Base-by-base conservation (phyloP, 2,113 vertebrate genomes). In the Poecile atricapillus region DNA sequence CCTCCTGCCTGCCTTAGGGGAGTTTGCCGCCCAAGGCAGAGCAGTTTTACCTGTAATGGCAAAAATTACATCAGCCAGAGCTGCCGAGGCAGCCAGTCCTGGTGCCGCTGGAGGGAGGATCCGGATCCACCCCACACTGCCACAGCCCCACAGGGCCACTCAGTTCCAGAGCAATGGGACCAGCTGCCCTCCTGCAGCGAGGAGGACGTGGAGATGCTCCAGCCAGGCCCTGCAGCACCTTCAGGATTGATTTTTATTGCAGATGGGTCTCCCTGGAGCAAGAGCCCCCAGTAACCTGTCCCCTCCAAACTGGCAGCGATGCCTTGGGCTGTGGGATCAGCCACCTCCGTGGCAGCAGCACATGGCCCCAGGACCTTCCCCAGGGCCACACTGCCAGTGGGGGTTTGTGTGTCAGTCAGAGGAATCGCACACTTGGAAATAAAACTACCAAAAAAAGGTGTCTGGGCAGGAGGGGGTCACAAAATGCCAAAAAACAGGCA, bases 41-140 rank as follows among this genome's bases (percentile, higher is more conserved):
- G 74, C 90, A 8, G 20, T 73, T 89, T 79, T 87, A 76, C 67
- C 85, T 76, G 65, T 35, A 76, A 85, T 11, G 80, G 94, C 91
- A 94, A 87, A 91, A 92, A 84, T 97, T 93, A 62, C 95, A 96
- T 97, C 95, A 97, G 89, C 91, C 53, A 0, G 81, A 89, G 60
- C 63, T 60, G 83, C 69, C 5, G 1, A 74, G 88, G 89, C 87
- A 55, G 67, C 31, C 7, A 10, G 37, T 19, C 59, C 73, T 12
- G 0, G 19, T 20, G 55, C 50, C 0, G 2, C 81, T 37, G 1
- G 0, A 28, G 43, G 76, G 67, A 71, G 71, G 70, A 47, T 43
- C 35, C 0, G 6, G 46, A 44, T 30, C 64, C 59, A 41, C 13
- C 67, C 37, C 31, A 7, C 35, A 2, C 49, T 10, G 56, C 59